Evolutionary conservation across 2,888 invertebrate species (phyloP).

Genomic region (Mythimna pallens): DNA sequence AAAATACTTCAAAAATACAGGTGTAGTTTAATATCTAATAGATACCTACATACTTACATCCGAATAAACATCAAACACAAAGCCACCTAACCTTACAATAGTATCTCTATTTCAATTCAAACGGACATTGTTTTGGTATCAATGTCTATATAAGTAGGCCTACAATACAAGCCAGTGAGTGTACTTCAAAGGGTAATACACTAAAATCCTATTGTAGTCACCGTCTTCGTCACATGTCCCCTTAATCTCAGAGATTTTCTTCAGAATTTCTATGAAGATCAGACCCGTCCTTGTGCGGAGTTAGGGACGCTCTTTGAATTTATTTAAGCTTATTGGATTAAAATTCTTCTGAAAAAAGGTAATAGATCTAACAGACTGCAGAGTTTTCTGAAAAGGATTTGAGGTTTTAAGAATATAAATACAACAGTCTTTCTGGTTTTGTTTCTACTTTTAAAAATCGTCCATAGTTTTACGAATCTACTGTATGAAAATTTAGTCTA

Average conservation of each 20-base stretch:
- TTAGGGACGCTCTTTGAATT: constrained; percentile 28
- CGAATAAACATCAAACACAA: constrained; percentile 4
- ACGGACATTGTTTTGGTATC: background rate
- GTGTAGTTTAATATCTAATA: background rate
- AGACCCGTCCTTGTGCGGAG: constrained; percentile 18
- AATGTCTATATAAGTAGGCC: constrained; percentile 5
- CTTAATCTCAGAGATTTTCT: constrained; percentile 53
- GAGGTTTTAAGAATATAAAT: background rate
- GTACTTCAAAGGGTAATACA: constrained; percentile 33
- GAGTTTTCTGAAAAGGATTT: background rate
- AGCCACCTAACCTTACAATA: background rate
- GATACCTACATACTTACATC: background rate
- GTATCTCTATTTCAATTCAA: background rate
- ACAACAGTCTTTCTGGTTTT: background rate
- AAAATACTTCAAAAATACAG: background rate
- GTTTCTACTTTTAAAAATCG: no score
- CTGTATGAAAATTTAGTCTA: no score
- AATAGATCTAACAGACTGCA: background rate
- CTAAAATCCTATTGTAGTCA: constrained; percentile 57
- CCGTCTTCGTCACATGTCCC: constrained; percentile 48
- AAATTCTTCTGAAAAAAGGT: constrained; percentile 1
- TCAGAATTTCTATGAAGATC: constrained; percentile 54
- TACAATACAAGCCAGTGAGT: constrained; percentile 20
- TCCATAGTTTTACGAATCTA: no score
- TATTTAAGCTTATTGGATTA: constrained; percentile 21